Evolutionary conservation across 2,797 vertebrate species (phyloP), one percentile per base, ranked within the genome.

Genomic region (Intellagama lesueurii): DNA sequence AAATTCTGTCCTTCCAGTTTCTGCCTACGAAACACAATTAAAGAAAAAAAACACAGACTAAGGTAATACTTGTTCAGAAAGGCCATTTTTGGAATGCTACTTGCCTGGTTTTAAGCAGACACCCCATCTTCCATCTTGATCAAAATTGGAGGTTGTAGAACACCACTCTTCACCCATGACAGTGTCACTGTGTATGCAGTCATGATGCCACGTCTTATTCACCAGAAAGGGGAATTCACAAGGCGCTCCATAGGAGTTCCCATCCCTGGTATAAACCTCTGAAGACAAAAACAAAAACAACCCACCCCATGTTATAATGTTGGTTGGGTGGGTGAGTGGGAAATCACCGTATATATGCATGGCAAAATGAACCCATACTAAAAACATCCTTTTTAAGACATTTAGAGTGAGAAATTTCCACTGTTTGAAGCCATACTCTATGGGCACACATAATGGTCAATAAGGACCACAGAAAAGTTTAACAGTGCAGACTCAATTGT

Each of bases 211-310:
- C 0, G 86, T 97, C 69, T 95, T 91, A 3, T 98, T 97, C 92
- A 97, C 93, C 56, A 97, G 96, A 95, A 99, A 99, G 32, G 99
- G 99, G 89, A 99, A 99, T 28, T 97, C 97, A 88, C 99, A 99
- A 70, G 98, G 98, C 44, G 88, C 95, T 24, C 99, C 99, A 0
- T 96, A 96, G 40, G 98, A 97, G 94, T 98, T 99, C n/a, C 98
- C 98, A 66, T 94, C 95, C 26, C 80, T 97, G 89, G 98, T 99
- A 95, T 99, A 98, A 86, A 98, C 93, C n/a, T 98, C 99, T 99
- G 95, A 30, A 91, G 87, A 7, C 32, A 90, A 89, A 93, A 26
- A 2, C 0, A 52, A 70, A 84, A 83, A 24, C 11, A 40, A 40
- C 40, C 40, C 40, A 40, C 40, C 40, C 40, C 40, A 11, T 30